phyloP scores from a whole-genome alignment of 37 sponge, comb jelly and placozoan species.

The Bolinopsis microptera region DNA sequence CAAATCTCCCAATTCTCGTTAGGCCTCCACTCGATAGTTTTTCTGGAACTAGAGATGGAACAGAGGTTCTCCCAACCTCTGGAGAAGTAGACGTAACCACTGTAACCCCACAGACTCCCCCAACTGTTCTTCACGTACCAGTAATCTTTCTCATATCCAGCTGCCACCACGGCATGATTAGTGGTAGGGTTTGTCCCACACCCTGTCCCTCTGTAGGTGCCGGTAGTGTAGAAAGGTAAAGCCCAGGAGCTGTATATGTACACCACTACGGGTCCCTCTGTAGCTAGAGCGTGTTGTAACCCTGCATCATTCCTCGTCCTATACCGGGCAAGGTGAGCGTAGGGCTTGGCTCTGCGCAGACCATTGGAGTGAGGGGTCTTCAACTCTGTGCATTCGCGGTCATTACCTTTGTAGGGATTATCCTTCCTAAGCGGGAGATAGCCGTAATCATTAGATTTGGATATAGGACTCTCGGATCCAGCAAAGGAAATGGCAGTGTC shows the following conservation, averaged over 20 bases:
- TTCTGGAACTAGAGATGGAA: neutral
- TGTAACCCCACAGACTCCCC: conserved; percentile 33
- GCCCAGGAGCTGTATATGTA: conserved; percentile 32
- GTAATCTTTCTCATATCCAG: conserved; percentile 23
- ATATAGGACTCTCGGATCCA: neutral
- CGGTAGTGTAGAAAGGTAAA: conserved; percentile 25
- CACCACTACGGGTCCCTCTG: conserved; percentile 14
- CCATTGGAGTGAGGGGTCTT: neutral
- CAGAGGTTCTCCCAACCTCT: neutral
- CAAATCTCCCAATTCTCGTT: neutral
- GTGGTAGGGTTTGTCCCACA: neutral
- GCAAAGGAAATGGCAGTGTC: neutral
- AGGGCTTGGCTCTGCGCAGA: neutral
- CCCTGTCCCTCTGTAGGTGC: neutral
- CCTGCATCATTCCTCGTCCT: neutral
- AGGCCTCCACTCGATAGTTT: neutral
- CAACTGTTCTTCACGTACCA: conserved; percentile 32
- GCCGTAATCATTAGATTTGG: neutral
- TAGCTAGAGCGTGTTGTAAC: conserved; percentile 4
- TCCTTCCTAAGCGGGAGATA: neutral
- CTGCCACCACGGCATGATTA: conserved; percentile 1
- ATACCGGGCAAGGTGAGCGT: neutral
- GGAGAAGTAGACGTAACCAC: neutral
- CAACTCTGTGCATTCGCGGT: neutral
- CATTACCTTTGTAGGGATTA: neutral